These are phyloP conservation scores for Scaeva pyrastri DNA, from an alignment of 2,888 invertebrate species.

Conservation along the genomic window DNA sequence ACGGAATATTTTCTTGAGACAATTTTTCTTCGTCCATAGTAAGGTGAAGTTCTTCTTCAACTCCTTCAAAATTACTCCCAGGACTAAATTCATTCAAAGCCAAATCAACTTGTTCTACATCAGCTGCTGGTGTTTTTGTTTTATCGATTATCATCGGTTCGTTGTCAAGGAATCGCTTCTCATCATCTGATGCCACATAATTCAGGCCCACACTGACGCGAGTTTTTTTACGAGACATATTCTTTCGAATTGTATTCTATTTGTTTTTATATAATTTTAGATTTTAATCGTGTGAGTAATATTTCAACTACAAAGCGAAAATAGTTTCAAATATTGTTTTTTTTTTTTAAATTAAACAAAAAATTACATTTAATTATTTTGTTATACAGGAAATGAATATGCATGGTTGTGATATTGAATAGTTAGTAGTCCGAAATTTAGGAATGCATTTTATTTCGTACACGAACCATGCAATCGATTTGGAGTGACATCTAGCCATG, in stretches of 20 bases:
- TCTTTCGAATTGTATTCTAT: not conserved
- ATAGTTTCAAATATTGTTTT: conserved; percentile 4
- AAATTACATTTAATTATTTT: not conserved
- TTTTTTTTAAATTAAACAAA: not conserved
- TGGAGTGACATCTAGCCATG: not conserved
- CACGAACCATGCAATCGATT: not conserved
- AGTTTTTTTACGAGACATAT: conserved; percentile 21
- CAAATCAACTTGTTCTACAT: conserved; percentile 10
- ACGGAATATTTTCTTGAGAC: not conserved
- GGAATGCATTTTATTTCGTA: not conserved
- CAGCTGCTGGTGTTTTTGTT: not conserved
- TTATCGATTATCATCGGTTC: conserved; percentile 28
- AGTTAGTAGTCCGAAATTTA: not conserved
- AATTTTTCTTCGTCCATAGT: not conserved
- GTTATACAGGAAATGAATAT: not conserved
- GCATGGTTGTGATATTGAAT: not conserved
- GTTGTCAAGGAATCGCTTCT: not conserved
- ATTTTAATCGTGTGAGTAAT: not conserved
- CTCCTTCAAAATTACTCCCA: not conserved
- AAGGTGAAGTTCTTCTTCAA: not conserved
- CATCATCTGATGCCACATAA: not conserved
- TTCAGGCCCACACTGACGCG: not conserved
- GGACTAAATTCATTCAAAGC: not conserved
- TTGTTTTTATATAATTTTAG: not conserved
- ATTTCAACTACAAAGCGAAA: not conserved